These are phyloP conservation scores for Magallana angulata DNA, from an alignment of 1,140 invertebrate genomes.

Conservation along the genomic window DNA sequence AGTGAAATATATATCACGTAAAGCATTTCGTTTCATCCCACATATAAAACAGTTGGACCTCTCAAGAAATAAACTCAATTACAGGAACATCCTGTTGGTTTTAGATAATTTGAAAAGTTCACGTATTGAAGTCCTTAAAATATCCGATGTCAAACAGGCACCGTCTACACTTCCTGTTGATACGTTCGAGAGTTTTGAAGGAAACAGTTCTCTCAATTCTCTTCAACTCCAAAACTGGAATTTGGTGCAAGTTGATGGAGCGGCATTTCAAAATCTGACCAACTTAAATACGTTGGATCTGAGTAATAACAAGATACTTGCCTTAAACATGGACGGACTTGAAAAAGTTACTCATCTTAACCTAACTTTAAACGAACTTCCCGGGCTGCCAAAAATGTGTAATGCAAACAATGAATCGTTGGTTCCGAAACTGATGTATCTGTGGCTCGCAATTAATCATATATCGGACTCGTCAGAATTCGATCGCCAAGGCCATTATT, in stretches of 20 bases:
- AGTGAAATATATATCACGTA: background rate
- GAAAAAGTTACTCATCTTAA: background rate
- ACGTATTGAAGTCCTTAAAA: background rate
- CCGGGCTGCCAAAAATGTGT: background rate
- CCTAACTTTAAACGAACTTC: background rate
- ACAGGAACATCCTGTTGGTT: background rate
- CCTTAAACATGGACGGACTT: background rate
- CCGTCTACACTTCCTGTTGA: background rate
- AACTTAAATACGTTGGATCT: background rate
- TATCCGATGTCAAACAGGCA: background rate
- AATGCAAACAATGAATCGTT: background rate
- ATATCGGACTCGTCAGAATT: constrained; percentile 1
- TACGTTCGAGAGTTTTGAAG: background rate
- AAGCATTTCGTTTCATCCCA: background rate
- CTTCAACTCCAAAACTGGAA: background rate
- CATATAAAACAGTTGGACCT: background rate
- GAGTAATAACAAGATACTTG: background rate
- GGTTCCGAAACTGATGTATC: background rate
- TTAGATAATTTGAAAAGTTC: background rate
- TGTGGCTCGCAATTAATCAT: background rate
- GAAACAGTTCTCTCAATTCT: background rate
- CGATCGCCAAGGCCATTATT: background rate
- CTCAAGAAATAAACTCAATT: background rate
- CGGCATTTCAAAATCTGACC: background rate
- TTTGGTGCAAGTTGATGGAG: background rate